phyloP scores from a whole-genome alignment of 2,797 vertebrate species.

The Coreius guichenoti region DNA sequence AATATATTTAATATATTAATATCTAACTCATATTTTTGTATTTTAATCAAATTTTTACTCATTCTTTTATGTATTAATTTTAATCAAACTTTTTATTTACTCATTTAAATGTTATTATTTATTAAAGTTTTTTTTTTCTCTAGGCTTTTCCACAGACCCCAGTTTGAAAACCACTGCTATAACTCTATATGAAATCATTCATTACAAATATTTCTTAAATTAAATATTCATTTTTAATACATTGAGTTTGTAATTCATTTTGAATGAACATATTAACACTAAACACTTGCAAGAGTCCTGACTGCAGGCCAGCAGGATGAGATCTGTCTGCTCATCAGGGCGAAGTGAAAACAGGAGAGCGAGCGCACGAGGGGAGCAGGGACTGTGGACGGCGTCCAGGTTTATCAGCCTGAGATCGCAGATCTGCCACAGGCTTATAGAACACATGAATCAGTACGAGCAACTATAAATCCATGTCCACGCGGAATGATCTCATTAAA shows the following conservation, averaged over 20 bases:
- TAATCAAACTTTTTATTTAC: too few relatives aligned
- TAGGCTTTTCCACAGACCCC: background rate
- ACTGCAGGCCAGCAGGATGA: background rate
- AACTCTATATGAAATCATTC: background rate
- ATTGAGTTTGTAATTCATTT: background rate
- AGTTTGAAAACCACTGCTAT: background rate
- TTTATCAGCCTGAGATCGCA: conserved; percentile 30
- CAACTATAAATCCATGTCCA: conserved; percentile 28
- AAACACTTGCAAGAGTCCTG: background rate
- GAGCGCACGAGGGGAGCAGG: conserved; percentile 10
- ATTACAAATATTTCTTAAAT: background rate
- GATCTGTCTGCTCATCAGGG: background rate
- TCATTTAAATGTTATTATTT: background rate
- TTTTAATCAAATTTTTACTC: too few relatives aligned
- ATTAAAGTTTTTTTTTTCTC: background rate
- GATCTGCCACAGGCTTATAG: conserved; percentile 16
- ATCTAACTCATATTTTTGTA: too few relatives aligned
- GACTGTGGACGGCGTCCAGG: conserved; percentile 43
- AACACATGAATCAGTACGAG: conserved; percentile 2
- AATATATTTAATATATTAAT: too few relatives aligned
- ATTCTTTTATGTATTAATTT: too few relatives aligned
- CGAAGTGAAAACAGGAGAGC: conserved; percentile 21
- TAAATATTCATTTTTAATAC: background rate
- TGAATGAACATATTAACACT: background rate
- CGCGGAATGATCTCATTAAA: conserved; percentile 16